Evolutionary conservation across 2,113 vertebrate species (phyloP), one percentile per base, ranked within the genome.

Genomic region (Calypte anna): DNA sequence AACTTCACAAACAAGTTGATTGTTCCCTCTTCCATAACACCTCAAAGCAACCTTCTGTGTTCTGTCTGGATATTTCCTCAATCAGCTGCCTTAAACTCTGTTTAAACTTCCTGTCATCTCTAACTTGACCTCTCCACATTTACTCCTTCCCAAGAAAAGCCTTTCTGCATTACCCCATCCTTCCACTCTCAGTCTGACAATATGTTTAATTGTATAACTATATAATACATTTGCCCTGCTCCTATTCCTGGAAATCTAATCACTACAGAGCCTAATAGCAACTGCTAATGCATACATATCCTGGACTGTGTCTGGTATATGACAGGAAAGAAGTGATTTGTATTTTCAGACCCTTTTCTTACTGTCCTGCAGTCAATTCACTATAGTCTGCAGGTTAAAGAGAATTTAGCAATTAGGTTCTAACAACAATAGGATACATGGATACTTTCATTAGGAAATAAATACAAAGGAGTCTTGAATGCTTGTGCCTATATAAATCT

Each of bases 171-270:
- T 90, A 91, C 53, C 44, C 72, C 57, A 84, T 84, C 79, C 64
- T 93, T 90, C 78, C 54, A 67, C 82, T 81, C 67, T 58, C 51
- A 33, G 15, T 30, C 90, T 78, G 66, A 86, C 57, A 72, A 64
- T 72, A 90, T 43, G 73, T 90, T 96, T 91, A 96, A 94, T 91
- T 96, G 79, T 90, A 12, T 86, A 91, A 84, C 61, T 15, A 48
- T 61, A 31, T 72, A 90, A 97, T 95, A 83, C 50, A 61, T 96
- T 90, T 95, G 66, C 58, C 66, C 77, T 89, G 54, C 36, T 90
- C 43, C 73, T 94, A 86, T 93, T 96, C 90, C 61, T 51, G 91
- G 31, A 93, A 96, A 96, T 90, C 86, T 88, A 96, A 97, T 97
- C 86, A 86, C 54, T 69, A 54, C 77, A 59, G 94, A 96, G 82